Evolutionary conservation across 2,797 vertebrate genomes (phyloP).

Genomic region (Carduelis carduelis): DNA sequence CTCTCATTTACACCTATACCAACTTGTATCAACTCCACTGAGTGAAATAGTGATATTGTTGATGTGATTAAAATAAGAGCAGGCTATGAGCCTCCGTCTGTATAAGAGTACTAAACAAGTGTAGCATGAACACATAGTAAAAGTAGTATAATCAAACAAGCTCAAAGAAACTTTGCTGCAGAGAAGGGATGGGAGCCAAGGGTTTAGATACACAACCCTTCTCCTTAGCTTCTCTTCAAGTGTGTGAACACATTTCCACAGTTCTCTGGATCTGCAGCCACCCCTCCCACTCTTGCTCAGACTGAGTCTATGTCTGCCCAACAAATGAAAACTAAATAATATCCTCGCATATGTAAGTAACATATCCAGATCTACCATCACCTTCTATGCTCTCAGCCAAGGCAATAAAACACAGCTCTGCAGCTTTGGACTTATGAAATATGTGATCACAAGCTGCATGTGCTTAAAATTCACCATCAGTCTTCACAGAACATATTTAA

Average conservation of each 20-base stretch:
- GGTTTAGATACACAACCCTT: background rate
- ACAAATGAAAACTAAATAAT: background rate
- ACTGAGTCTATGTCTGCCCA: background rate
- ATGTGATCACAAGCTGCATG: background rate
- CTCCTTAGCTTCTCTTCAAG: background rate
- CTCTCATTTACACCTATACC: constrained; percentile 12
- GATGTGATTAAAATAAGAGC: constrained; percentile 15
- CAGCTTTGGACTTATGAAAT: constrained; percentile 1
- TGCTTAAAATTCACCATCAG: constrained; percentile 32
- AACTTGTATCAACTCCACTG: background rate
- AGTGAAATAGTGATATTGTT: background rate
- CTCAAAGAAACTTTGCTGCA: background rate
- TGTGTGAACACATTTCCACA: accelerated
- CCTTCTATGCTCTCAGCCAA: background rate
- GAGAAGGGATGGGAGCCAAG: background rate
- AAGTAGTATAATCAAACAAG: background rate
- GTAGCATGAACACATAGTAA: background rate
- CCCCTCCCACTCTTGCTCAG: background rate
- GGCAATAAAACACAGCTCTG: constrained; percentile 19
- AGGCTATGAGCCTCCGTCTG: background rate
- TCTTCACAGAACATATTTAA: background rate
- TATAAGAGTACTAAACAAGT: background rate
- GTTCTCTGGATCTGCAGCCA: background rate
- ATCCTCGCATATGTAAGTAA: background rate
- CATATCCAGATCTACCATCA: background rate